Base-by-base conservation (phyloP, 2,113 vertebrate genomes). In the Gobio gobio region DNA sequence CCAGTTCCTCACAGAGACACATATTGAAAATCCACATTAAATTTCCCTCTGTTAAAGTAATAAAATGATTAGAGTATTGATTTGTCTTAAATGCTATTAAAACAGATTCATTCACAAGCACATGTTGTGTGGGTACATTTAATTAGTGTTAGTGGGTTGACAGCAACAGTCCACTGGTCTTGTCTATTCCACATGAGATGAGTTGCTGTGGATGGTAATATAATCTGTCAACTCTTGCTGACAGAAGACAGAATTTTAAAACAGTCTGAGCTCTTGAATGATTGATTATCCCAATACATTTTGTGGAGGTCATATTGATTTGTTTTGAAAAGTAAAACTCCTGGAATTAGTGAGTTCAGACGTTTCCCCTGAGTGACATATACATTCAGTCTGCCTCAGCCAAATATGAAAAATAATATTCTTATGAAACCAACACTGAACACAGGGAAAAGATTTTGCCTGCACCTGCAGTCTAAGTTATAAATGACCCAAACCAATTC, bases 301-400 rank as follows among this genome's bases (percentile, higher is more conserved):
- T 93, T 90, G 83, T 91, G 89, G 90, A 94, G 93, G 92, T 93
- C 93, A 90, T 92, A 93, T 94, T 91, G 93, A 94, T 94, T 90
- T 88, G 89, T 86, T 85, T 73, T 87, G 87, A 82, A 88, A 91
- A 92, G 84, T 87, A 88, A 92, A 93, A 92, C 88, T 90, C 88
- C 64, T 78, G 43, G 86, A 89, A 93, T 91, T 90, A 89, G 88
- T 87, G 70, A 85, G 77, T 87, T 86, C 72, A 89, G 90, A 90
- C 70, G 83, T 83, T 88, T 88, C 78, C 85, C 82, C 70, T 78
- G 79, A 86, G 78, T 78, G 84, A 77, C 84, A 89, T 84, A 86
- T 88, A 87, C 83, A 79, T 22, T 22, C 66, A 84, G 82, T 36
- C 36, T 64, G 78, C 40, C 36, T 64, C 56, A 79, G 5, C 85